phyloP scores from a whole-genome alignment of 2,797 vertebrate species.

The Premnoplex brunnescens region DNA sequence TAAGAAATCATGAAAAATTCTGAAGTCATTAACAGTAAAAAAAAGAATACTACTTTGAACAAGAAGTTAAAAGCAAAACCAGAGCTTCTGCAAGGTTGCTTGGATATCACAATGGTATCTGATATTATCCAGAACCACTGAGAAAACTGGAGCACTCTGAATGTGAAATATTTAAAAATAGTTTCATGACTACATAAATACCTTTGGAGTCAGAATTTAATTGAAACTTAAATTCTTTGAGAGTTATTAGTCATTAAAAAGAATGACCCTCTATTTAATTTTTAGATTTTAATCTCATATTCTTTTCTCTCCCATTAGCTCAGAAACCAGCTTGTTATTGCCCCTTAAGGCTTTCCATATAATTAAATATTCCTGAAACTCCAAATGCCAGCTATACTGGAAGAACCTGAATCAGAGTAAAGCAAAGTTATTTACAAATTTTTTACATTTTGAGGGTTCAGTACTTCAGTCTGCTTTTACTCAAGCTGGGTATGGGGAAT shows the following conservation, averaged over 20 bases:
- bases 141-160: constrained; percentile 53
- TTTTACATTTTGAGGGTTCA: background rate
- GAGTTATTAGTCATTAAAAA: constrained; percentile 64
- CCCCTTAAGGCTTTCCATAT: constrained; percentile 60
- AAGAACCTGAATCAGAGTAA: constrained; percentile 4
- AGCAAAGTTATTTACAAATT: constrained; percentile 13
- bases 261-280: constrained; percentile 67
- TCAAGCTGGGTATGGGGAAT: background rate
- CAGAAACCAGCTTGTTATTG: constrained; percentile 41
- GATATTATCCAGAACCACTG: constrained; percentile 22
- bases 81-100: background rate
- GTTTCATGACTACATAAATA: constrained; percentile 63
- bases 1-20: background rate
- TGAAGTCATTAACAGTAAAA: background rate
- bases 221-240: constrained; percentile 68
- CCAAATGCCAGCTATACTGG: background rate
- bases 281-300: constrained; percentile 64
- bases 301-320: constrained; percentile 61
- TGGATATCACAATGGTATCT: background rate
- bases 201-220: constrained; percentile 66
- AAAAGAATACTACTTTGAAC: background rate
- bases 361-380: constrained; percentile 61
- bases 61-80: background rate
- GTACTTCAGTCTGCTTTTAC: background rate
- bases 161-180: constrained; percentile 64